Evolutionary conservation across 2,113 vertebrate species (phyloP).

Genomic region (Baryphthengus martii): DNA sequence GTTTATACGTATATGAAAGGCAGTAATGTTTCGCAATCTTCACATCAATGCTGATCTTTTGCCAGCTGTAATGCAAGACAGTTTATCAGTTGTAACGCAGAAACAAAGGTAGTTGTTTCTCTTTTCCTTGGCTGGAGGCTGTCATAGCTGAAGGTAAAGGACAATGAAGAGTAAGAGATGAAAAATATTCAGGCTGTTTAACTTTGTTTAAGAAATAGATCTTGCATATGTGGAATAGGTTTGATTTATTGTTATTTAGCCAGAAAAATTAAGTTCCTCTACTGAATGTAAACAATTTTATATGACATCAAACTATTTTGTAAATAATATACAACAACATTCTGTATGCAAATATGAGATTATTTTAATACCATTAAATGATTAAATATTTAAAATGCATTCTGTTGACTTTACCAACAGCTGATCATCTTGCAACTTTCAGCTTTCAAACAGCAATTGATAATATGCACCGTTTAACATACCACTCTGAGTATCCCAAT

Average conservation of each 20-base stretch:
- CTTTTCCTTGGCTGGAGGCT: background rate
- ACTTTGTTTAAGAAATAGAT: background rate
- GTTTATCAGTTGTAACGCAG: background rate
- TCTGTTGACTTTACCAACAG: background rate
- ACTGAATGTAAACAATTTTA: constrained; percentile 50
- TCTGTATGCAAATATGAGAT: constrained; percentile 57
- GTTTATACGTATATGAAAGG: background rate
- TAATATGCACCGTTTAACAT: background rate
- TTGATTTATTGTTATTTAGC: background rate
- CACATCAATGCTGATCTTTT: background rate
- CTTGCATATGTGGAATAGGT: background rate
- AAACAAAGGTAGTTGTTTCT: background rate
- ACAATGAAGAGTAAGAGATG: background rate
- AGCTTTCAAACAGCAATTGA: background rate
- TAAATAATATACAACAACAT: constrained; percentile 43
- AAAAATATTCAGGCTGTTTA: background rate
- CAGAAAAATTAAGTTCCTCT: background rate
- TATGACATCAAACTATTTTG: constrained; percentile 20
- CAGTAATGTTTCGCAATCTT: background rate
- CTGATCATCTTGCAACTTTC: background rate
- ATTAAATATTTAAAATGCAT: constrained; percentile 11
- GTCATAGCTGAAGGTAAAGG: background rate
- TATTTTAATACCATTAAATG: constrained; percentile 64
- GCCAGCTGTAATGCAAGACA: background rate
- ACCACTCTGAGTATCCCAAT: background rate